Conservation (phyloP, 2,888 invertebrate genomes). For the Watsonalla cultraria region DNA sequence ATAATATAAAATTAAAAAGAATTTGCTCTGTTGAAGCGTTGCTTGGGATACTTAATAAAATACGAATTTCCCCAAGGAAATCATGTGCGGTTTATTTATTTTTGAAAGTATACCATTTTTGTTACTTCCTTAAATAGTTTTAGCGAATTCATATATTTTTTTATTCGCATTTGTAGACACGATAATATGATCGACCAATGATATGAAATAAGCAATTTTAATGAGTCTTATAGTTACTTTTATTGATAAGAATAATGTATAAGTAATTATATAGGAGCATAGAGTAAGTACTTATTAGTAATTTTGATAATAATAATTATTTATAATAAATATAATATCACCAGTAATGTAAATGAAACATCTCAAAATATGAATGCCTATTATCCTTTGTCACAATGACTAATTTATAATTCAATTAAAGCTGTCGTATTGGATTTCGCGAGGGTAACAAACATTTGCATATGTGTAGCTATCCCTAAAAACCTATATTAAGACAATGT, state of each 20-base stretch:
- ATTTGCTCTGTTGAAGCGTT: not conserved
- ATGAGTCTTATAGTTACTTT: no score
- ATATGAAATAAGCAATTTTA: no score
- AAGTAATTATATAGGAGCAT: not conserved
- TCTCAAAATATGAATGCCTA: constrained; percentile 4
- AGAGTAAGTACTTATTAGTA: not conserved
- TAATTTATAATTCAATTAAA: constrained; percentile 43
- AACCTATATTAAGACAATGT: constrained; percentile 71
- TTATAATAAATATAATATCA: no score
- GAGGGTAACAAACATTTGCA: constrained; percentile 56
- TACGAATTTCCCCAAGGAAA: constrained; percentile 53
- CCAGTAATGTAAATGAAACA: no score
- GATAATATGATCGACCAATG: no score
- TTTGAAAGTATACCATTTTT: constrained; percentile 31
- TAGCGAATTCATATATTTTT: not conserved
- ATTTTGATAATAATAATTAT: no score
- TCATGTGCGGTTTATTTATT: constrained; percentile 46
- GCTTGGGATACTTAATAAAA: constrained; percentile 37
- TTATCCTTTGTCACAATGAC: constrained; percentile 22
- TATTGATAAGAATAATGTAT: no score
- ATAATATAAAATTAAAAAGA: not conserved
- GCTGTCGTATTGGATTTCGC: constrained; percentile 48
- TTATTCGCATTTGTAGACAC: no score
- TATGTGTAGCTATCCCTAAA: constrained; percentile 48
- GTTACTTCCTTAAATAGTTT: constrained; percentile 10